Evolutionary conservation across 1,140 invertebrate species (phyloP).

Genomic region (Matsumurasca onukii): DNA sequence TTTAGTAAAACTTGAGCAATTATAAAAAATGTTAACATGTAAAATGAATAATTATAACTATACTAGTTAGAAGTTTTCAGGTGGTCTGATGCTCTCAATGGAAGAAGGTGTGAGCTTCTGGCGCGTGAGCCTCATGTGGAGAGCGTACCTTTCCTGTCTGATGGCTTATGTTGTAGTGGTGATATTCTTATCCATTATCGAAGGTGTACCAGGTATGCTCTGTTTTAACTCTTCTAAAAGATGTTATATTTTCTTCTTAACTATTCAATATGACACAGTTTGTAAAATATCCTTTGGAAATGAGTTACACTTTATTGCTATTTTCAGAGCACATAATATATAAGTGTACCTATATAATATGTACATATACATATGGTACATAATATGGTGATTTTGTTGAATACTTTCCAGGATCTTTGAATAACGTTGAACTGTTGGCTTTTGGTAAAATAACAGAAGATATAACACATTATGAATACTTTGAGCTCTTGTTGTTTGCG

Average conservation of each 20-base stretch:
- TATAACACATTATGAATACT: not conserved
- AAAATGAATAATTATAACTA: too few species aligned
- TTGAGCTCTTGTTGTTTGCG: not conserved
- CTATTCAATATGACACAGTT: too few species aligned
- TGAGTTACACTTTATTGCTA: too few species aligned
- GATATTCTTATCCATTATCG: not conserved
- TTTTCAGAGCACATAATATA: too few species aligned
- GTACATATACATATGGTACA: too few species aligned
- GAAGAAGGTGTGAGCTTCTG: constrained; percentile 30
- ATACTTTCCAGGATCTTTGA: not conserved
- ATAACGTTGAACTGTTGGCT: not conserved
- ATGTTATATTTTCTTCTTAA: not conserved
- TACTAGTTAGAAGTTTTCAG: too few species aligned
- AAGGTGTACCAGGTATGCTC: not conserved
- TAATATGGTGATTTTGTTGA: too few species aligned
- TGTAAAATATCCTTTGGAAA: too few species aligned
- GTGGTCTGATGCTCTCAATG: constrained; percentile 29
- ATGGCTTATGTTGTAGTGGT: not conserved
- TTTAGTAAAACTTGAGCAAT: too few species aligned
- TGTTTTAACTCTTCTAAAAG: not conserved
- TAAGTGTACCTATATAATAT: too few species aligned
- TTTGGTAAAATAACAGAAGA: not conserved
- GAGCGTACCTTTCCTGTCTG: constrained; percentile 18
- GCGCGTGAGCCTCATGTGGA: constrained; percentile 23
- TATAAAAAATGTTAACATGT: too few species aligned